A percentile compares a stretch with the other conserved stretches of the same genome.
Conservation (phyloP, 2,888 invertebrate species). For the Conops quadrifasciatus region DNA sequence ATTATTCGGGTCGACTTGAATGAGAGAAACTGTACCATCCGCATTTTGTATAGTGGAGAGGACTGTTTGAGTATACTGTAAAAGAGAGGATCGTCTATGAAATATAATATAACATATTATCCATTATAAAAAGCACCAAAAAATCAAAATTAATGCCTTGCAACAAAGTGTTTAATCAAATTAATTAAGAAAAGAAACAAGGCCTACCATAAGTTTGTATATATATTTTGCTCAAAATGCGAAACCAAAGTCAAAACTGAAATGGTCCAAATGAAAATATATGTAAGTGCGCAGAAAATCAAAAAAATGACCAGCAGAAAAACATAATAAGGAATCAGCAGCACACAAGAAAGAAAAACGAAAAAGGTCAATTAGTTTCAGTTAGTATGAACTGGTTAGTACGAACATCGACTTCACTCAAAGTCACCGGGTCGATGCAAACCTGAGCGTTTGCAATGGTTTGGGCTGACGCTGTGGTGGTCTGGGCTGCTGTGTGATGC, state of each 20-base stretch:
- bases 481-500: slow-evolving; percentile 45
- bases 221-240: slow-evolving; percentile 23
- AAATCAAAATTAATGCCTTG: slow-evolving; percentile 11
- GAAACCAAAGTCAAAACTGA: slow-evolving; percentile 20
- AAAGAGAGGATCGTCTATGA: slow-evolving; percentile 4
- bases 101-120: background rate
- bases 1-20: slow-evolving; percentile 93
- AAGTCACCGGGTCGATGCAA: slow-evolving; percentile 82
- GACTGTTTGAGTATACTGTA: slow-evolving; percentile 86
- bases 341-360: slow-evolving; percentile 34
- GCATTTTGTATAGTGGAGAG: slow-evolving; percentile 96
- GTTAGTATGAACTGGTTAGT: slow-evolving; percentile 53
- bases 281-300: too few species aligned
- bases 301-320: slow-evolving; percentile 41
- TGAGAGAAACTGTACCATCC: slow-evolving; percentile 94
- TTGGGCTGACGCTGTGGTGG: slow-evolving; percentile 54
- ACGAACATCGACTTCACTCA: slow-evolving; percentile 78
- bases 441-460: slow-evolving; percentile 72
- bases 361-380: slow-evolving; percentile 34
- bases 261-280: slow-evolving; percentile 20
- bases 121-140: slow-evolving; percentile 28
- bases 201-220: too few species aligned
- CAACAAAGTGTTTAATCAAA: too few species aligned
- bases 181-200: too few species aligned
- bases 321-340: slow-evolving; percentile 38